Conservation (phyloP, 2,113 vertebrate species). For the Taurulus bubalis region DNA sequence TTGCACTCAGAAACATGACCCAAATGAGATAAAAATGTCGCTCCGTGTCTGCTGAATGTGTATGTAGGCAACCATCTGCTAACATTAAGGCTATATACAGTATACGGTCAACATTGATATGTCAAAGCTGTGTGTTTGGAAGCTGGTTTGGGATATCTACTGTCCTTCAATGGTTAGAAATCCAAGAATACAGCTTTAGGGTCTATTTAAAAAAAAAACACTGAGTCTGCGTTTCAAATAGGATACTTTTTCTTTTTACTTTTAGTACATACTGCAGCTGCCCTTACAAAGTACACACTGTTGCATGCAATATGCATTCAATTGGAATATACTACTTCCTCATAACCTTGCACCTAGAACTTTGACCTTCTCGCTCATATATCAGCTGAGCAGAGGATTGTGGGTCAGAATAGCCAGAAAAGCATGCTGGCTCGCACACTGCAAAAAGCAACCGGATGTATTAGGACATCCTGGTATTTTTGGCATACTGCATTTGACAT, state of each 20-base stretch:
- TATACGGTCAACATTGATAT: background rate
- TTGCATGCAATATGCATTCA: background rate
- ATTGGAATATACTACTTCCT: background rate
- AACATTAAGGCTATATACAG: background rate
- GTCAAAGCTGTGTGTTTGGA: background rate
- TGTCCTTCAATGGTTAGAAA: background rate
- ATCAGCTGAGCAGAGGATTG: background rate
- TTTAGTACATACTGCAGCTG: background rate
- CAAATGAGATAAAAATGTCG: background rate
- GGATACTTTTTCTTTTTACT: background rate
- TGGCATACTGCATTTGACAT: background rate
- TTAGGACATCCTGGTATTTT: background rate
- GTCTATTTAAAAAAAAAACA: background rate
- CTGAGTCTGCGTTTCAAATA: background rate
- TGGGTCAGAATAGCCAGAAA: background rate
- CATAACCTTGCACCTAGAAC: background rate
- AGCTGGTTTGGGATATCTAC: background rate
- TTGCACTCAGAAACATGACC: background rate
- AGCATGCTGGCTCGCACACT: background rate
- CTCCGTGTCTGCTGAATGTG: background rate
- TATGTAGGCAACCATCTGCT: background rate
- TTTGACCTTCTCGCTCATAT: background rate
- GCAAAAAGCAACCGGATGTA: background rate
- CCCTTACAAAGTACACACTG: background rate
- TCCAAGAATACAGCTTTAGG: conserved; percentile 2